Evolutionary conservation across 1,140 invertebrate species (phyloP).

Genomic region (Artemia franciscana): DNA sequence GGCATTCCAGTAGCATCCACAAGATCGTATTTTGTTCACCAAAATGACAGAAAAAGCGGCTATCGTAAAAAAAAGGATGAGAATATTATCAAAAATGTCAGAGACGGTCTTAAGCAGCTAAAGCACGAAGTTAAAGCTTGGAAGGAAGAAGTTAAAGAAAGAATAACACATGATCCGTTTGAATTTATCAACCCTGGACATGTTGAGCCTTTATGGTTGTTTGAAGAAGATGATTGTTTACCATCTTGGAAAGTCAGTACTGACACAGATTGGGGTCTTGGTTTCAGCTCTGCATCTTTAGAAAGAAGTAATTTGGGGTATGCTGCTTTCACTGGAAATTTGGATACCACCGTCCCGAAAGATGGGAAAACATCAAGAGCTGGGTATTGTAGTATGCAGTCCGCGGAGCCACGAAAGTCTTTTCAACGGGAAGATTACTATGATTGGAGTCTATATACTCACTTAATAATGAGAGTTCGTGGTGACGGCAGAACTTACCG

Average conservation of each 20-base stretch:
- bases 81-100: conserved; percentile 11
- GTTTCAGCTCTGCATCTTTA: conserved; percentile 39
- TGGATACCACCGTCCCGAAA: conserved; percentile 42
- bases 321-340: conserved; percentile 46
- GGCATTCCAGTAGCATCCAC: no score
- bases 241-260: conserved; percentile 44
- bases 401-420: conserved; percentile 41
- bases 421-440: conserved; percentile 41
- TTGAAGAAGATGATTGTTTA: conserved; percentile 31
- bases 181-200: conserved; percentile 32
- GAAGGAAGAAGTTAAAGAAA: conserved; percentile 39
- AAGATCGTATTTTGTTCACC: neutral
- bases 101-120: conserved; percentile 33
- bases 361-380: conserved; percentile 46
- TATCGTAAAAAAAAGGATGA: conserved; percentile 3
- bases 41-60: neutral
- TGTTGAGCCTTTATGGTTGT: conserved; percentile 40
- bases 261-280: conserved; percentile 56
- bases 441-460: conserved; percentile 56
- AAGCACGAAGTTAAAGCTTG: conserved; percentile 38
- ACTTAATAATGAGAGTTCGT: conserved; percentile 53
- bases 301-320: conserved; percentile 33
- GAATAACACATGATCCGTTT: conserved; percentile 31
- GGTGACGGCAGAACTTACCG: conserved; percentile 76
- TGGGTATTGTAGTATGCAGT: conserved; percentile 53